Base-by-base conservation (phyloP, 2,888 invertebrate species). In the Amblyjoppa fuscipennis region DNA sequence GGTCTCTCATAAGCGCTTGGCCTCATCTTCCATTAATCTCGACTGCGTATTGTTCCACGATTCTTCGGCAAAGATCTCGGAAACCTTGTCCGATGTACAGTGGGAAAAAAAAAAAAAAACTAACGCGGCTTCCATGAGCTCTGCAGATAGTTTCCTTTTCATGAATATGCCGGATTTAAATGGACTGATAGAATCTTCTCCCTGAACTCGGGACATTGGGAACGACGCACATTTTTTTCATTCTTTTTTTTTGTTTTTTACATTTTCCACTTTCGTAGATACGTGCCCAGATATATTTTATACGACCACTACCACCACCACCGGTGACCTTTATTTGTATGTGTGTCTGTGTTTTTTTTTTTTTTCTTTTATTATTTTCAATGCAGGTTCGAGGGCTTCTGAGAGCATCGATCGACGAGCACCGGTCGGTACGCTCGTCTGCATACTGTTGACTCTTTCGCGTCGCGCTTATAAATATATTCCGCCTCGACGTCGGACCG, bases 331-430 rank as follows among this genome's bases (percentile, higher is more conserved):
- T 38, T 13, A 25, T 13, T 41, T 41, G 41, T 41, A 11, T 34
- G 11, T n/a, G 7, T 70, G 41, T 41, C 9, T 41, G 13, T 28
- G 1, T 70, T 34, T 49, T 49, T 59, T n/a, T n/a, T 70, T 69
- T 69, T 61, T 61, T 49, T 61, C 49, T 78, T 61, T 70, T 61
- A 61, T 78, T 49, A 78, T 78, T 70, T 78, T 70, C 59, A 64
- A 79, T 71, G n/a, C 16, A 28, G 34, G 70, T 71, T 78, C 78
- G 59, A 69, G 78, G 59, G 69, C 78, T 70, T 79, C 70, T 59
- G 34, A 61, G 49, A 25, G 79, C 70, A 79, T 79, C 79, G 79
- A 79, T 79, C 79, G 79, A 34, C 61, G 79, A 61, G 41, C 69
- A 28, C 70, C 70, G 16, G n/a, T 75, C 49, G 45, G 38, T 34